Evolutionary conservation across 2,113 vertebrate species (phyloP), one percentile per base, ranked within the genome.

Genomic region (Rhodinocichla rosea): DNA sequence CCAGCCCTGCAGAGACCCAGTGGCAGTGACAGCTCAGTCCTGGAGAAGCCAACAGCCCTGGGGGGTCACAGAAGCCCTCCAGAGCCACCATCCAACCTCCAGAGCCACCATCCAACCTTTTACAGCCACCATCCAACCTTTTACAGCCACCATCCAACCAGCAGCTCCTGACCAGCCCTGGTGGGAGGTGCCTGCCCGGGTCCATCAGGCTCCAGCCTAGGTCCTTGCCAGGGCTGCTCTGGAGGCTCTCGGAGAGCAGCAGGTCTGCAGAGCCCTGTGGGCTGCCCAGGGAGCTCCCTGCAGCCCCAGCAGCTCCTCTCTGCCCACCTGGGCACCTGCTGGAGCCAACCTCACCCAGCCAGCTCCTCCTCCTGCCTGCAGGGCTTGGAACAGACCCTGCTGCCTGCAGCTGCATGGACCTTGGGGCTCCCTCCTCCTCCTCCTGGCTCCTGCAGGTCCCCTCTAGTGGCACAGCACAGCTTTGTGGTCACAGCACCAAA

Each of bases 81-180:
- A 39, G 0, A 2, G 60, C 47, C 70, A 57, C n/a, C 11, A 1
- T 11, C 57, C 18, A 15, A 10, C 9, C 69, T n/a, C n/a, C n/a
- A n/a, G n/a, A n/a, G n/a, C n/a, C n/a, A n/a, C n/a, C n/a, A n/a
- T n/a, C n/a, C n/a, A n/a, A n/a, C n/a, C n/a, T n/a, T n/a, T n/a
- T 17, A 39, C 0, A 2, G 60, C 47, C 70, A 57, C n/a, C 11
- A 1, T 11, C 57, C 18, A 15, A 10, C 9, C 69, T n/a, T n/a
- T n/a, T 17, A 39, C 0, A 2, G 60, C 47, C 70, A 57, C n/a
- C 11, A 1, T 11, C 57, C 18, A 15, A 10, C 9, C 69, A 42
- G 68, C 32, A 81, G 85, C 20, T 45, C 16, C 62, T 15, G 26
- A 0, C 0, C 35, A 27, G 11, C 49, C 17, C 0, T 0, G 5